A percentile compares a stretch with the other conserved stretches of the same genome.
These are phyloP conservation scores for Mesocentrotus franciscanus DNA, from an alignment of 53 echinoderm and acorn worm genomes.

Conservation along the genomic window DNA sequence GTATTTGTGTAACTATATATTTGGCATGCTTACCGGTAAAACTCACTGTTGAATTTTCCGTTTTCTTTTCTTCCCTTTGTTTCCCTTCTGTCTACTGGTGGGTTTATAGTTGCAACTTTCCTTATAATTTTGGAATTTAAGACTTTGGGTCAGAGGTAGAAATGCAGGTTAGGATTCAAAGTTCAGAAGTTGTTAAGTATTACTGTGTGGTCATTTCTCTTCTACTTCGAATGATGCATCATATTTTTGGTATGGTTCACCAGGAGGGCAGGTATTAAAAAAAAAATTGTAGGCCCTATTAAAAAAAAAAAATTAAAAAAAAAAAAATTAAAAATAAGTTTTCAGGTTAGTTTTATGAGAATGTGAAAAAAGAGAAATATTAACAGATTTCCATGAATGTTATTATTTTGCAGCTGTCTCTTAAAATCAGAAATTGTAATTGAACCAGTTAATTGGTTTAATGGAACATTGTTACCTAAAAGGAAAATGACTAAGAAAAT, in stretches of 20 bases:
- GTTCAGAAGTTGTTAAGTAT: constrained; percentile 23
- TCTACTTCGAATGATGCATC: background rate
- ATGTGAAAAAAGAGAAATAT: too few relatives aligned
- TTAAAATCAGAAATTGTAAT: too few relatives aligned
- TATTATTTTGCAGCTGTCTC: too few relatives aligned
- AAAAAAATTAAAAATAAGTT: too few relatives aligned
- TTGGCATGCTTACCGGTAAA: background rate
- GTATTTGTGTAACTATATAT: background rate
- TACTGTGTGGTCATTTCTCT: constrained; percentile 15
- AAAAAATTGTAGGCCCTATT: background rate
- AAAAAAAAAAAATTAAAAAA: too few relatives aligned
- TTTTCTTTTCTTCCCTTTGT: background rate
- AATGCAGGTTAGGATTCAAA: background rate
- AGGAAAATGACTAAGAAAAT: background rate
- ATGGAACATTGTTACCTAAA: background rate
- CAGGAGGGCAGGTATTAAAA: background rate
- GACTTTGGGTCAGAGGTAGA: background rate
- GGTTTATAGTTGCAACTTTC: background rate
- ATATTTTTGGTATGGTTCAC: background rate
- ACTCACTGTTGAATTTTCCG: background rate
- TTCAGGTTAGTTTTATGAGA: too few relatives aligned
- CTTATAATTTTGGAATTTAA: background rate
- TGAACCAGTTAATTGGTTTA: too few relatives aligned
- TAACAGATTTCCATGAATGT: too few relatives aligned
- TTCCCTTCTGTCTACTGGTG: background rate